Evolutionary conservation across 1,140 invertebrate species (phyloP), one percentile per base, ranked within the genome.

Genomic region (Cyphomyrmex costatus): DNA sequence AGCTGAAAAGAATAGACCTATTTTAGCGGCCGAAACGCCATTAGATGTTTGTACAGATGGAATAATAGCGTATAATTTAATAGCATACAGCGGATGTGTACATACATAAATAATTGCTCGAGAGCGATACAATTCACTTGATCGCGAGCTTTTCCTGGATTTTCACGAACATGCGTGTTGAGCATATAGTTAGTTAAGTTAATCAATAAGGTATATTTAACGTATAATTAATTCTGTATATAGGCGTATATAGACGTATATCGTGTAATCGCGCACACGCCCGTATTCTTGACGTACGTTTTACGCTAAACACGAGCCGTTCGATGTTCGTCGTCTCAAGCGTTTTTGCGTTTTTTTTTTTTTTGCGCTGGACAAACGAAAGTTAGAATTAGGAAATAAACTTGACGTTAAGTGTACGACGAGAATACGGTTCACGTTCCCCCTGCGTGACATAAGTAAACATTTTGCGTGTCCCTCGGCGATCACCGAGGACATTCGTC

Each of bases 181-280:
- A 70, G 21, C 33, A 71, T 56, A 46, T 56, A 46, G 49, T n/a
- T 80, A 42, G 49, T 58, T 58, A 80, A 80, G 51, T 53, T 56
- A 80, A 51, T 33, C 49, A 71, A 71, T 79, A 79, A 71, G 51
- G 10, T 56, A 58, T 53, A 33, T 56, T 68, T 70, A 51, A 49
- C 3, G 36, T 49, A 33, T 21, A 33, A 56, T 53, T 70, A 80
- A 80, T 8, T 53, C 30, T 53, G 46, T 82, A 82, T 71, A 82
- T 56, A 51, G 19, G 19, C 16, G n/a, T n/a, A n/a, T n/a, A n/a
- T n/a, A n/a, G n/a, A 51, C 46, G 61, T 65, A 60, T 19, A n/a
- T 76, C n/a, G 10, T 63, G 58, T 78, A 46, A 27, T 30, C 58
- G 53, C 24, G 21, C 24, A 27, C 14, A 46, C 5, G 58, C 24